These are phyloP conservation scores for Scaeva pyrastri DNA, from an alignment of 2,888 invertebrate genomes.

Conservation along the genomic window DNA sequence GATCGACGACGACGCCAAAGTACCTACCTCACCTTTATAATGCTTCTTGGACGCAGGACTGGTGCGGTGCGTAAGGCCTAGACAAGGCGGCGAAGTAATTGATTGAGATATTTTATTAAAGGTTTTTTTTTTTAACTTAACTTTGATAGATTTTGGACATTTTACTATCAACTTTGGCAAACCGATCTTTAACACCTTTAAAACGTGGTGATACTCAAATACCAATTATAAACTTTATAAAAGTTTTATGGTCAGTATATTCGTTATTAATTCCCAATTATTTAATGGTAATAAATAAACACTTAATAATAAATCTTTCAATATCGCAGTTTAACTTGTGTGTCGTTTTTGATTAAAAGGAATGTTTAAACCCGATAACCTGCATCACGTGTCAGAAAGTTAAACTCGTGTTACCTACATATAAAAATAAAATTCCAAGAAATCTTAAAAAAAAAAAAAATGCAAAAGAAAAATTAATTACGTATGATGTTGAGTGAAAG, in stretches of 20 bases:
- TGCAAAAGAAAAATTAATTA: background rate
- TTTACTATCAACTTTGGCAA: conserved; percentile 29
- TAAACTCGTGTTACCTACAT: too few relatives aligned
- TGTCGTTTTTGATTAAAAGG: conserved; percentile 34
- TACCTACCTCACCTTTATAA: too few relatives aligned
- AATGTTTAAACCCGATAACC: background rate
- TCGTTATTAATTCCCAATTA: conserved; percentile 68
- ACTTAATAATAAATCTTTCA: conserved; percentile 58
- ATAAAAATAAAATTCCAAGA: background rate
- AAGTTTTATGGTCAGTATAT: conserved; percentile 7
- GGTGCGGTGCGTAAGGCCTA: conserved; percentile 34
- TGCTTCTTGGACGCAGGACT: background rate
- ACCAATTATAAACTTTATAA: conserved; percentile 9
- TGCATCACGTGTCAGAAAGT: background rate
- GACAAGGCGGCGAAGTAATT: conserved; percentile 76
- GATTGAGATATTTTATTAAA: conserved; percentile 77
- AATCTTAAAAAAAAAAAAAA: background rate
- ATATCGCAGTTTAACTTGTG: too few relatives aligned
- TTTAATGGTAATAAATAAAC: conserved; percentile 65
- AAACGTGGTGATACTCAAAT: background rate
- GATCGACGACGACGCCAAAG: background rate
- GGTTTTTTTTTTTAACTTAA: conserved; percentile 6
- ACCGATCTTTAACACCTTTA: conserved; percentile 13
- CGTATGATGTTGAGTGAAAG: background rate
- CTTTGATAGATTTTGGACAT: background rate